phyloP scores from a whole-genome alignment of 2,797 vertebrate species.

The Dermochelys coriacea region DNA sequence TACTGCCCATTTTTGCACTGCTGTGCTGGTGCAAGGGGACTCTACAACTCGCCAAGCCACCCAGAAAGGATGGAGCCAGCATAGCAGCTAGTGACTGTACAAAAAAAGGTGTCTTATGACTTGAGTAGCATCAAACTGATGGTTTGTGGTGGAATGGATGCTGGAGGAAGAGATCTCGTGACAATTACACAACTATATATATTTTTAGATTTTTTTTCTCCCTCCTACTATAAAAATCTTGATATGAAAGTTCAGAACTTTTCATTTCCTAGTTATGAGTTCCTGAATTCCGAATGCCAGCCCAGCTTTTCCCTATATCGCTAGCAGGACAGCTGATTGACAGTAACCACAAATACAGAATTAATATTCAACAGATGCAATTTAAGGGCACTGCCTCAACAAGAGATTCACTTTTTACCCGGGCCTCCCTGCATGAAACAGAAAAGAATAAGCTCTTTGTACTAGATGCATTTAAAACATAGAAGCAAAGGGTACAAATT shows the following conservation, averaged over 20 bases:
- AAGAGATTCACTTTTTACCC: neutral
- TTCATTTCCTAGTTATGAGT: neutral
- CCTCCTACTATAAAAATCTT: neutral
- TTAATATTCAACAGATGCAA: neutral
- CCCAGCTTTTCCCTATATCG: neutral
- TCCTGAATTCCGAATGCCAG: neutral
- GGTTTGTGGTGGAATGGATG: neutral
- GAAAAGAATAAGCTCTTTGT: neutral
- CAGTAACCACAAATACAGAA: neutral
- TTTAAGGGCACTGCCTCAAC: neutral
- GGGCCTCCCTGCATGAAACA: neutral
- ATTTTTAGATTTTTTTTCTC: neutral
- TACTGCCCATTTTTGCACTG: neutral
- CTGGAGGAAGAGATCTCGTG: neutral
- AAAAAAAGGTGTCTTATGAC: neutral
- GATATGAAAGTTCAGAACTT: neutral
- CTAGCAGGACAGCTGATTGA: neutral
- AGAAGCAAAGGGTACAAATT: neutral
- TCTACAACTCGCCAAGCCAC: neutral
- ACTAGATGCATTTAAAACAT: neutral
- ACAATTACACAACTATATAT: neutral
- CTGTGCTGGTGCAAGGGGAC: neutral
- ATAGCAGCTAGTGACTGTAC: neutral
- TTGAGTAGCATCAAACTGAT: neutral
- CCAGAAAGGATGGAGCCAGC: neutral